These are phyloP conservation scores for Tenthredo notha DNA, from an alignment of 2,888 invertebrate genomes.

Conservation along the genomic window DNA sequence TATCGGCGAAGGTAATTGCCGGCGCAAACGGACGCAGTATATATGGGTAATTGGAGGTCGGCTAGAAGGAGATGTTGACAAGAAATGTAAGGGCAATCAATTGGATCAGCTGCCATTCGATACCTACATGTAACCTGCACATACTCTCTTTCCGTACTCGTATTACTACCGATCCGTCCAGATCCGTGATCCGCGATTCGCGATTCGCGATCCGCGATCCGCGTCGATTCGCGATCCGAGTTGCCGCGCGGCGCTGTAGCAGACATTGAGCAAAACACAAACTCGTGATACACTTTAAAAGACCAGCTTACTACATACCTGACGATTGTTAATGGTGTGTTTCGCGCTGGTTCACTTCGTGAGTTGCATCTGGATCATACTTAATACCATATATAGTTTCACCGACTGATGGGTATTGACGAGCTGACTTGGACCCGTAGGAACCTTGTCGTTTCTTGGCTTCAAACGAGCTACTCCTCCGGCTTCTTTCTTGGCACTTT, in stretches of 20 bases:
- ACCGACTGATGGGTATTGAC: conserved; percentile 32
- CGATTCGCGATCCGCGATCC: not conserved
- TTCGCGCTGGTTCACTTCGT: conserved; percentile 53
- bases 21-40: conserved; percentile 39
- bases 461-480: not conserved
- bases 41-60: conserved; percentile 52
- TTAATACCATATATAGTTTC: conserved; percentile 42
- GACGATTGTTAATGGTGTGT: conserved; percentile 52
- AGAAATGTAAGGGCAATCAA: conserved; percentile 55
- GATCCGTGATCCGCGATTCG: not conserved
- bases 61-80: conserved; percentile 51
- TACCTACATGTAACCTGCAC: not conserved
- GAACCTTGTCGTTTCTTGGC: conserved; percentile 53
- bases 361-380: conserved; percentile 48
- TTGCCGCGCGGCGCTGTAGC: not conserved
- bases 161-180: not conserved
- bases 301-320: conserved; percentile 48
- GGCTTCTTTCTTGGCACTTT: conserved; percentile 11
- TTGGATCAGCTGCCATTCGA: conserved; percentile 51
- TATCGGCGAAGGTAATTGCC: conserved; percentile 40
- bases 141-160: not conserved
- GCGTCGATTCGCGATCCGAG: not conserved
- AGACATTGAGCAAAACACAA: conserved; percentile 40
- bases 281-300: conserved; percentile 46
- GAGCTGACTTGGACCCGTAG: conserved; percentile 49